phyloP scores from a whole-genome alignment of 1,140 invertebrate genomes.

The Drosophila simulans region DNA sequence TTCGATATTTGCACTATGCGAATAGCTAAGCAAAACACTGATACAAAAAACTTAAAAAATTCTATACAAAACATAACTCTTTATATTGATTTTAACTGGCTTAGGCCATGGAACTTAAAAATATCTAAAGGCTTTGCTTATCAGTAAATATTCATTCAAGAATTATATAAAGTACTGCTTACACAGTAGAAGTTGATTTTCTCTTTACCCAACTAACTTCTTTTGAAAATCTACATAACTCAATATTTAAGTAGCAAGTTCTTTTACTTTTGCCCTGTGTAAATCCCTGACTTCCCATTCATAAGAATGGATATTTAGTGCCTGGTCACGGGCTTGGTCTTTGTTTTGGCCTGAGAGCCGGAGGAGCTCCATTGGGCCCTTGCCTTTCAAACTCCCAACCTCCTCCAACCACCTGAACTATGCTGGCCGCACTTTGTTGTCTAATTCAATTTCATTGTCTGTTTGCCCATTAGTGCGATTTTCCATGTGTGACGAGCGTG shows the following conservation, averaged over 20 bases:
- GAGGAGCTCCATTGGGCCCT: slow-evolving; percentile 7
- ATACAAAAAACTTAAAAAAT: background rate
- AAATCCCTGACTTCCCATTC: background rate
- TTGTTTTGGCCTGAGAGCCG: slow-evolving; percentile 6
- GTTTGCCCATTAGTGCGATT: slow-evolving; percentile 58
- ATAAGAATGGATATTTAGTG: slow-evolving; percentile 44
- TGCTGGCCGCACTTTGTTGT: slow-evolving; percentile 50
- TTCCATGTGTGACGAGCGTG: slow-evolving; percentile 54
- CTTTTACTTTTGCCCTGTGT: background rate
- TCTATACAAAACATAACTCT: background rate
- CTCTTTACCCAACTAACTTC: no score
- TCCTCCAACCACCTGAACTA: slow-evolving; percentile 7
- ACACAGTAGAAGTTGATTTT: no score
- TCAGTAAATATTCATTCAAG: no score
- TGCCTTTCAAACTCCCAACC: no score
- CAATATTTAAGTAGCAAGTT: no score
- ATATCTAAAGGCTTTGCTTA: no score
- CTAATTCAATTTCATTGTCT: slow-evolving; percentile 80
- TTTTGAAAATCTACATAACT: no score
- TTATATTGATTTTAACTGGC: background rate
- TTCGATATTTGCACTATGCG: slow-evolving; percentile 58
- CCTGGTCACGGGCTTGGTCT: slow-evolving; percentile 12
- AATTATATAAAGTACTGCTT: no score
- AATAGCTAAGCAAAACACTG: slow-evolving; percentile 10
- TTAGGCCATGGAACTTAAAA: no score